phyloP scores from a whole-genome alignment of 2,888 invertebrate genomes.

The Drosophila lacicola region DNA sequence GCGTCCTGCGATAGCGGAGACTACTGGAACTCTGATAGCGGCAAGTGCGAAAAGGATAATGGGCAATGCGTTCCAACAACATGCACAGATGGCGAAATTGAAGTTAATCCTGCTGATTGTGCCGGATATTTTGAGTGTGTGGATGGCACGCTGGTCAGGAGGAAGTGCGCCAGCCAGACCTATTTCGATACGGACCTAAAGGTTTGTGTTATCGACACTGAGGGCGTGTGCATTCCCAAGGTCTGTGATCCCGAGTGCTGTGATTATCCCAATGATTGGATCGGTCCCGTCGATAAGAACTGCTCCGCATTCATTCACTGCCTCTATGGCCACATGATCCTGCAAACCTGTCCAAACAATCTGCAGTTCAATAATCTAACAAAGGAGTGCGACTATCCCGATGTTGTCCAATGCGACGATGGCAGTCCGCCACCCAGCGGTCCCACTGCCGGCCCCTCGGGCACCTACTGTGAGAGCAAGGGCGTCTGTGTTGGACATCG shows the following conservation, averaged over 20 bases:
- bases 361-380: constrained; percentile 60
- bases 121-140: constrained; percentile 56
- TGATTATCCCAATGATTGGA: constrained; percentile 31
- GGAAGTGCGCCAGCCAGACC: constrained; percentile 22
- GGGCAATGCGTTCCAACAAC: constrained; percentile 38
- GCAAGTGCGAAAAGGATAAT: constrained; percentile 24
- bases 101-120: constrained; percentile 40
- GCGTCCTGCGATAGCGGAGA: constrained; percentile 6
- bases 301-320: constrained; percentile 61
- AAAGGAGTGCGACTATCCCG: constrained; percentile 68
- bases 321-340: constrained; percentile 24
- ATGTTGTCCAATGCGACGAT: constrained; percentile 65
- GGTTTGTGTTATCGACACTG: constrained; percentile 33
- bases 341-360: constrained; percentile 63
- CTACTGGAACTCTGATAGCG: constrained; percentile 8
- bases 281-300: constrained; percentile 46
- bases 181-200: constrained; percentile 26
- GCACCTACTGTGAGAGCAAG: constrained; percentile 66
- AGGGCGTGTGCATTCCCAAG: constrained; percentile 43
- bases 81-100: constrained; percentile 34
- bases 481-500: constrained; percentile 58
- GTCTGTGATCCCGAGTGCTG: constrained; percentile 61
- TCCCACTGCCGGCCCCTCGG: constrained; percentile 77
- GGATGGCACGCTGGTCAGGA: constrained; percentile 24
- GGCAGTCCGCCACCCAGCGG: constrained; percentile 68